A percentile compares a stretch with the other conserved stretches of the same genome.
phyloP scores from a whole-genome alignment of 2,888 invertebrate genomes.

The Allacma fusca region DNA sequence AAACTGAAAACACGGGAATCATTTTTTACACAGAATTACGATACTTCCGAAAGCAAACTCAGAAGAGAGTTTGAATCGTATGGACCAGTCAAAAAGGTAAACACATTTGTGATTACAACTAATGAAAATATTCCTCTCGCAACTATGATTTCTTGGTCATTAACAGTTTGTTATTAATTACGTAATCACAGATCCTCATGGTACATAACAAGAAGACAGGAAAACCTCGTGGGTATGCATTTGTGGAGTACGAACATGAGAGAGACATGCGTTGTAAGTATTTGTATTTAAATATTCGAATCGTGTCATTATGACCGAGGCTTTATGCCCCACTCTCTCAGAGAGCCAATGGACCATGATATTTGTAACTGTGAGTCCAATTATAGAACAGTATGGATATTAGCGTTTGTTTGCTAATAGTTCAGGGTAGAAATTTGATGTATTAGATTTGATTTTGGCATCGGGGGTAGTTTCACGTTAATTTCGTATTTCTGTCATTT shows the following conservation, averaged over 20 bases:
- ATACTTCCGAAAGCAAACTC: conserved; percentile 97
- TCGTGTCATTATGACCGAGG: conserved; percentile 8
- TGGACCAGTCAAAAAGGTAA: conserved; percentile 95
- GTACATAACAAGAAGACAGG: conserved; percentile 84
- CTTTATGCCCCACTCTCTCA: conserved; percentile 3
- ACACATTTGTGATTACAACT: no score
- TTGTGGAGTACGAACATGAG: conserved; percentile 99
- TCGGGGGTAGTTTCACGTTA: no score
- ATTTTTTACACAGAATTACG: conserved; percentile 83
- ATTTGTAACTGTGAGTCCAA: conserved; percentile 6
- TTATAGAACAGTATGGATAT: neutral
- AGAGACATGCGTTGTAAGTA: conserved; percentile 99
- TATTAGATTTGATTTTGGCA: no score
- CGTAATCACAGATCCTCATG: conserved; percentile 85
- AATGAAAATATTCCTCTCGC: neutral
- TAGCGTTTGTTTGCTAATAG: no score
- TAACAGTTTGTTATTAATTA: no score
- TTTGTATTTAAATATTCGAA: conserved; percentile 13
- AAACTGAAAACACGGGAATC: neutral
- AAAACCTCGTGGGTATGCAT: conserved; percentile 98
- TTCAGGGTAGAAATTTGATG: no score
- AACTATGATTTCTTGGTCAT: no score
- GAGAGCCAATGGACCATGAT: conserved; percentile 4
- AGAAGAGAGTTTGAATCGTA: conserved; percentile 98
- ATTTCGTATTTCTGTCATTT: no score